Evolutionary conservation across 2,797 vertebrate species (phyloP), one percentile per base, ranked within the genome.

Genomic region (Dendrocincla fuliginosa): DNA sequence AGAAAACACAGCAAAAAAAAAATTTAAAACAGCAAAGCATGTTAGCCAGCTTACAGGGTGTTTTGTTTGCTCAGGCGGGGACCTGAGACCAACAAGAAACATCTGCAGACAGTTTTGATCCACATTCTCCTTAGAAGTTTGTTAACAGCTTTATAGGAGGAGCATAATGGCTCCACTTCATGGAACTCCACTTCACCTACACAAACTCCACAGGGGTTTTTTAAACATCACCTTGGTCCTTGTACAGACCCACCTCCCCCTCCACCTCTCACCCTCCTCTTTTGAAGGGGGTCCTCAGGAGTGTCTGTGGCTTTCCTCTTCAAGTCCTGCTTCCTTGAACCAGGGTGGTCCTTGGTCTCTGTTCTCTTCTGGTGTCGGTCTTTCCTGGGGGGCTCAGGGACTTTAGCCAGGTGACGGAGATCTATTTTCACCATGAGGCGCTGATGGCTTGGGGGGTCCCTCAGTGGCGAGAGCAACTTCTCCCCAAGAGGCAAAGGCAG

Each of bases 391-490:
- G 63, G 61, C 74, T 90, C 96, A 19, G 99, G 99, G 17, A 99
- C 84, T 92, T 98, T 98, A 7, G 98, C 98, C 17, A 99, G 98
- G 42, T 99, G 97, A 76, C 96, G 90, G 3, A 99, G 97, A 33
- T 98, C 94, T 68, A 99, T 99, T 98, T 98, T 99, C 84, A 99
- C 99, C 93, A 99, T 35, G 37, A 99, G 97, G 44, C 93, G 87
- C 7, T 41, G 94, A 2, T 73, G 93, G 67, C 57, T 11, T 3
- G 88, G 87, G 6, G 35, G 32, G 20, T 89, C 95, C 86, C 44
- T 95, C 93, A 88, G 96, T 61, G 96, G 97, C 0, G 59, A 95
- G 61, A 93, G 82, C 91, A 96, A 86, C 93, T 90, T 96, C 76
- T 97, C 97, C 57, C 87, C 78, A 4, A 82, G 32, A 68, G 97